These are phyloP conservation scores for Tor tambroides DNA, from an alignment of 2,113 vertebrate genomes.

Conservation along the genomic window DNA sequence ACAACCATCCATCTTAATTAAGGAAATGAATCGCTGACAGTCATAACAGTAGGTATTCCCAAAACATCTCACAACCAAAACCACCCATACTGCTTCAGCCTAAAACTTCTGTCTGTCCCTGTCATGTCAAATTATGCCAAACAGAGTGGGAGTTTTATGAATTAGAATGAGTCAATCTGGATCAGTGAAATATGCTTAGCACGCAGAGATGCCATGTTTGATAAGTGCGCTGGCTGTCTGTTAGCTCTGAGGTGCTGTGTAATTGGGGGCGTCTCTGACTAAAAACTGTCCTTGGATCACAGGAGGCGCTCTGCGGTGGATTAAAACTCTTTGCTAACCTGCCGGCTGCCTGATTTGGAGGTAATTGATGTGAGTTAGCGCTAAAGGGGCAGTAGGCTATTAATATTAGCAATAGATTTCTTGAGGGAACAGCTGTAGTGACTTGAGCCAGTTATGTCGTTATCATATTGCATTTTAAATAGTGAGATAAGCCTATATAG, in stretches of 20 bases:
- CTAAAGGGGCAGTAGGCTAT: conserved; percentile 30
- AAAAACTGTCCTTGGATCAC: conserved; percentile 24
- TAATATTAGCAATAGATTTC: conserved; percentile 30
- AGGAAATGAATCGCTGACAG: not conserved
- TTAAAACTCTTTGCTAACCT: conserved; percentile 18
- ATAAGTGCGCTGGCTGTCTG: conserved; percentile 20
- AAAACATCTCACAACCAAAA: not conserved
- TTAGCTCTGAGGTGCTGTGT: conserved; percentile 23
- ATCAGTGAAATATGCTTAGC: conserved; percentile 22
- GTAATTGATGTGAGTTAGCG: conserved; percentile 31
- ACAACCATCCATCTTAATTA: not conserved
- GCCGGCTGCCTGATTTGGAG: conserved; percentile 13
- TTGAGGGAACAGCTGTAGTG: not conserved
- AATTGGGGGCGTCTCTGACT: conserved; percentile 32
- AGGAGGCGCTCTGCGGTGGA: conserved; percentile 13
- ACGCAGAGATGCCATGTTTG: conserved; percentile 23
- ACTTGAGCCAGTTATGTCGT: not conserved
- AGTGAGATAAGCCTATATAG: not conserved
- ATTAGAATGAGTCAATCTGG: conserved; percentile 17
- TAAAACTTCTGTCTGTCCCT: conserved; percentile 18
- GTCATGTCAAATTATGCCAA: conserved; percentile 25
- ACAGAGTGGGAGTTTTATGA: conserved; percentile 17
- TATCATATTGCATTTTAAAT: conserved; percentile 1
- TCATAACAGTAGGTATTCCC: not conserved
- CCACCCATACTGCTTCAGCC: not conserved